Evolutionary conservation across 2,888 invertebrate genomes (phyloP), one percentile per base, ranked within the genome.

Genomic region (Pseudanteris insignis): DNA sequence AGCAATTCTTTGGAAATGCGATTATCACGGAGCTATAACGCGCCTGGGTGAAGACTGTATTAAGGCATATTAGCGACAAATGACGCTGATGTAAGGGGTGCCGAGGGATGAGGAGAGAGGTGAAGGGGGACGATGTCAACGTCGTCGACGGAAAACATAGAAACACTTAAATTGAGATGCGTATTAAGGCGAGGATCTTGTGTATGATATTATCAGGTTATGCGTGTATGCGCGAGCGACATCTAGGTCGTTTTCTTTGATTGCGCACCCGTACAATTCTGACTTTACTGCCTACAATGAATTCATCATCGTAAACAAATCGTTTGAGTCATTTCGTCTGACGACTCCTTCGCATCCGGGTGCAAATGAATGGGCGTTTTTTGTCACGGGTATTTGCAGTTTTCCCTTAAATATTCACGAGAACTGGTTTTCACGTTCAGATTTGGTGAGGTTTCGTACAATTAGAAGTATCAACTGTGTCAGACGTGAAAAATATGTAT

Each of bases 1-100:
- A 70, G 69, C 68, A 70, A 70, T 70, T 70, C 68, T 66, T 67
- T 55, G 69, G 66, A 68, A 70, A 70, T 66, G 70, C 69, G 66
- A 71, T 72, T 71, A 70, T 67, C 62, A 64, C 21, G 54, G 63
- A 58, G 65, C 67, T 65, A 70, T 60, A 63, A 65, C 69, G 66
- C 50, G 58, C 63, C 33, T 65, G 66, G 66, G 64, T 64, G 65
- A 67, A 57, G 64, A 58, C 61, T 65, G 66, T 68, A 68, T 71
- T 67, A 67, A 62, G 38, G 63, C 59, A 65, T 69, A 71, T 70
- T 70, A 68, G 67, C 51, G 51, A 29, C 37, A 55, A 59, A 54
- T 40, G 51, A 51, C 33, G 48, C 44, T 50, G 54, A 64, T 64
- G 70, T 64, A 67, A 69, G n/a, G n/a, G n/a, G n/a, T n/a, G n/a